Conservation (phyloP, 1,140 invertebrate genomes). For the Drosophila pseudoananassae region DNA sequence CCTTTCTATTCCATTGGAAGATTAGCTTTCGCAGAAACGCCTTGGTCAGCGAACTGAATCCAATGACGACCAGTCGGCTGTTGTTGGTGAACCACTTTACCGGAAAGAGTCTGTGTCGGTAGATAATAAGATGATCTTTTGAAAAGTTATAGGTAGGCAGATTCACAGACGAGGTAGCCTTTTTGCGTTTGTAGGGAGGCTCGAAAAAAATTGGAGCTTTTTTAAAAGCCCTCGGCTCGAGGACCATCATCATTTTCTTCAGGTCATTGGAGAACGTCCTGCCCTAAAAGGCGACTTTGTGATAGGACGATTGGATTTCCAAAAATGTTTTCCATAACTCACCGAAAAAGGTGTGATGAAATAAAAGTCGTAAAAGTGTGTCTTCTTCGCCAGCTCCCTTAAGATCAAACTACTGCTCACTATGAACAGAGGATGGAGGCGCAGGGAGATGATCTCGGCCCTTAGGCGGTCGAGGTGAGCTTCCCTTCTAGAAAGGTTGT, state of each 20-base stretch:
- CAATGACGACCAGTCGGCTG: constrained; percentile 59
- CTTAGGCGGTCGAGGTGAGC: constrained; percentile 18
- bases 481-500: constrained; percentile 42
- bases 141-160: constrained; percentile 22
- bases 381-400: constrained; percentile 54
- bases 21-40: constrained; percentile 64
- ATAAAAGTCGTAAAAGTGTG: constrained; percentile 58
- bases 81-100: constrained; percentile 54
- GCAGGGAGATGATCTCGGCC: constrained; percentile 67
- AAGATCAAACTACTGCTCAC: constrained; percentile 51
- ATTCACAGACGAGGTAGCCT: background rate
- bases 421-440: constrained; percentile 62
- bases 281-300: constrained; percentile 3
- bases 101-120: constrained; percentile 57
- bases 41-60: constrained; percentile 40
- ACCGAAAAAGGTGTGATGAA: constrained; percentile 39
- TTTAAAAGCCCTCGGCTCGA: constrained; percentile 53
- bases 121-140: constrained; percentile 45
- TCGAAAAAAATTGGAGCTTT: constrained; percentile 10
- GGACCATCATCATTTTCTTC: constrained; percentile 63
- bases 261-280: constrained; percentile 55
- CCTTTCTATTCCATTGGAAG: constrained; percentile 65
- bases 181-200: background rate
- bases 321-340: background rate
- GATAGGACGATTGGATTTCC: background rate